Evolutionary conservation across 2,113 vertebrate genomes (phyloP).

Genomic region (Origma solitaria): DNA sequence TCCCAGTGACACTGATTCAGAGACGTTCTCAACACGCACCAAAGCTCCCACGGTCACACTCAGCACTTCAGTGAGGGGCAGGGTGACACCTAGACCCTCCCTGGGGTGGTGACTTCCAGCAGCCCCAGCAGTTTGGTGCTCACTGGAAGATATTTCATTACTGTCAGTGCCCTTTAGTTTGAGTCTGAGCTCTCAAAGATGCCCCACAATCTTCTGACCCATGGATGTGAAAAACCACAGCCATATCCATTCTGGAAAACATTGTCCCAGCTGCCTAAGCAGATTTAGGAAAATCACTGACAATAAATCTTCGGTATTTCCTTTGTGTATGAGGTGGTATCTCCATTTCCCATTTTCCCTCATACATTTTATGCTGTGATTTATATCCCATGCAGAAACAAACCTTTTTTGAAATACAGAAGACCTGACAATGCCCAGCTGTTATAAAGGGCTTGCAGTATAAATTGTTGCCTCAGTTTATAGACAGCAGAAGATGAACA

Average conservation of each 20-base stretch:
- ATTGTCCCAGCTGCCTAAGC: neutral
- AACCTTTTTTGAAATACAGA: neutral
- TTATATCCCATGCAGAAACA: neutral
- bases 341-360: neutral
- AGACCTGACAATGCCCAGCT: neutral
- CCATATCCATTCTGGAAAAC: neutral
- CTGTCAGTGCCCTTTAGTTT: neutral
- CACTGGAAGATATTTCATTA: neutral
- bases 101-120: neutral
- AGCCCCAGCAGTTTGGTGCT: neutral
- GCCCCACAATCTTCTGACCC: neutral
- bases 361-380: neutral
- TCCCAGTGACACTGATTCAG: neutral
- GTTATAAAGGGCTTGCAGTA: neutral
- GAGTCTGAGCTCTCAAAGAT: neutral
- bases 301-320: neutral
- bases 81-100: neutral
- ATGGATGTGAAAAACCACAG: neutral
- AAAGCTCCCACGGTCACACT: neutral
- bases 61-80: neutral
- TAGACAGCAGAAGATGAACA: neutral
- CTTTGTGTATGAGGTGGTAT: neutral
- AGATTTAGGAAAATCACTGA: neutral
- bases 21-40: rapidly evolving
- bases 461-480: neutral